Conservation (phyloP, 2,888 invertebrate species). For the Ganaspis brasiliensis region DNA sequence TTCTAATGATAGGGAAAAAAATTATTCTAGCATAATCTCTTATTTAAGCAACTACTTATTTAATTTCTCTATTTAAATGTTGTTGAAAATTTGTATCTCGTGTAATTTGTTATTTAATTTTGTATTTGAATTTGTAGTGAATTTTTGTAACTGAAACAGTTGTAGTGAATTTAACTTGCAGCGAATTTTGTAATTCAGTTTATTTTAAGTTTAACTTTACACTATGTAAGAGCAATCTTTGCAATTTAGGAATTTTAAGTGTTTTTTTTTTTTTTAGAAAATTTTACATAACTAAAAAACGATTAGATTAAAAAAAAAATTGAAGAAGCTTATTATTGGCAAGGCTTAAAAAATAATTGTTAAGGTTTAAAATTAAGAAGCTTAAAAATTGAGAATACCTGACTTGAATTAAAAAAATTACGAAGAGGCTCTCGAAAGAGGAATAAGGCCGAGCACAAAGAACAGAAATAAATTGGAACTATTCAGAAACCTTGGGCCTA, state of each 20-base stretch:
- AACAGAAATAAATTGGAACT: slow-evolving; percentile 24
- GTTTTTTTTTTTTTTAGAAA: too few relatives aligned
- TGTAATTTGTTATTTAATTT: slow-evolving; percentile 9
- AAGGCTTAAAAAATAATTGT: too few relatives aligned
- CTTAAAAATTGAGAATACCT: background rate
- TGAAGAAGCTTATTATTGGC: too few relatives aligned
- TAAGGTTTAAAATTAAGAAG: too few relatives aligned
- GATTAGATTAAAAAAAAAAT: too few relatives aligned
- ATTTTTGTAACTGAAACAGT: too few relatives aligned
- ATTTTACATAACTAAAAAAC: too few relatives aligned
- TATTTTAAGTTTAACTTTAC: too few relatives aligned
- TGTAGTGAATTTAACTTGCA: too few relatives aligned
- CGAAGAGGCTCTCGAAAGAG: slow-evolving; percentile 15
- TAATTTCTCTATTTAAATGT: slow-evolving; percentile 4
- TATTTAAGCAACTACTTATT: background rate
- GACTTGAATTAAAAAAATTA: background rate
- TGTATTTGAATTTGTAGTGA: background rate
- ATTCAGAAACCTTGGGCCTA: slow-evolving; percentile 63
- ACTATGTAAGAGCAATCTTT: too few relatives aligned
- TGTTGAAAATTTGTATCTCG: background rate
- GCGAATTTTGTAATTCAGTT: too few relatives aligned
- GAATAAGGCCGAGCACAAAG: slow-evolving; percentile 9
- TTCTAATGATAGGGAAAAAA: background rate
- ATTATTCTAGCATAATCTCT: slow-evolving; percentile 1
- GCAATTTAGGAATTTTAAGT: too few relatives aligned